Evolutionary conservation across 1,140 invertebrate genomes (phyloP).

Genomic region (Cydia splendana): DNA sequence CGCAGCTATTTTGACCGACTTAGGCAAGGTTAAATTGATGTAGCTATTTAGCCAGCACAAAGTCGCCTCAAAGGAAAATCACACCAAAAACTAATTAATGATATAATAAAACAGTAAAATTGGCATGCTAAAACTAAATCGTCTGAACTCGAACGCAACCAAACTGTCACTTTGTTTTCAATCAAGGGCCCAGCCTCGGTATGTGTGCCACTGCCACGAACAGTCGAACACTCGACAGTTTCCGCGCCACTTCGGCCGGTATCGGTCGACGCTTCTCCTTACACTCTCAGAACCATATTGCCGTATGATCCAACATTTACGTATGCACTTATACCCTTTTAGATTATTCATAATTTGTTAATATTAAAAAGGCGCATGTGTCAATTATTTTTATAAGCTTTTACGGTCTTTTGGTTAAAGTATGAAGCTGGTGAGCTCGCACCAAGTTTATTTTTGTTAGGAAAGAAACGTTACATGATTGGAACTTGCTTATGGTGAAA

Average conservation of each 20-base stretch:
- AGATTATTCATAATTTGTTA: background rate
- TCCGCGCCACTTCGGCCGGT: constrained; percentile 34
- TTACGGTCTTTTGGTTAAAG: background rate
- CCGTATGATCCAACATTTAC: background rate
- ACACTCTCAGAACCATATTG: background rate
- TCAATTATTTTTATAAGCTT: background rate
- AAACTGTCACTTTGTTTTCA: constrained; percentile 31
- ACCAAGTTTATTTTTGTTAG: constrained; percentile 31
- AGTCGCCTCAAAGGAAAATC: background rate
- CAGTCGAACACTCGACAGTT: constrained; percentile 28
- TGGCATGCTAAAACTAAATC: constrained; percentile 20
- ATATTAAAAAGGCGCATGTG: background rate
- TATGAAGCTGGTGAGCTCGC: background rate
- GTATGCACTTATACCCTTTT: background rate
- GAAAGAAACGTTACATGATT: constrained; percentile 29
- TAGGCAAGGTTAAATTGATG: background rate
- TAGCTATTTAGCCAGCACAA: background rate
- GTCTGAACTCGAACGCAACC: background rate
- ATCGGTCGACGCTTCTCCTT: constrained; percentile 31
- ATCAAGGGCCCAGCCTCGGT: constrained; percentile 37
- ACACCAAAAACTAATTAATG: background rate
- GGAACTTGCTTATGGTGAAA: constrained; percentile 28
- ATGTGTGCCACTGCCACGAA: constrained; percentile 45
- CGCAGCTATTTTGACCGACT: background rate
- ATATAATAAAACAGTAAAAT: background rate